Evolutionary conservation across 2,888 invertebrate genomes (phyloP).

Genomic region (Rosalia funebris): DNA sequence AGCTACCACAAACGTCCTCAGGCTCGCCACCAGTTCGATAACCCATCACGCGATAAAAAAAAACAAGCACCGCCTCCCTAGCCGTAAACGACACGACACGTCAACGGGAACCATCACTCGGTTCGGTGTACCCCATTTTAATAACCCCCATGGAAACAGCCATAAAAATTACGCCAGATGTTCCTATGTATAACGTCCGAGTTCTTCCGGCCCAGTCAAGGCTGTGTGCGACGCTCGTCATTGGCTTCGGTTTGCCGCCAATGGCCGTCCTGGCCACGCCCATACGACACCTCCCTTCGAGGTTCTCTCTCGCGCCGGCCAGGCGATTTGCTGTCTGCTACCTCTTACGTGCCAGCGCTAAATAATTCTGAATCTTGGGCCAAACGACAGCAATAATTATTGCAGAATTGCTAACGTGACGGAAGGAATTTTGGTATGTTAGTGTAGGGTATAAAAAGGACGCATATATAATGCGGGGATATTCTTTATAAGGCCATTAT

Average conservation of each 20-base stretch:
- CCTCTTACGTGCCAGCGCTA: neutral
- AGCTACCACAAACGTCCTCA: too few relatives aligned
- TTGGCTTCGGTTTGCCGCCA: constrained; percentile 37
- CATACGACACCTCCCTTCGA: constrained; percentile 26
- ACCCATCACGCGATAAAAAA: neutral
- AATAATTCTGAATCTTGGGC: constrained; percentile 12
- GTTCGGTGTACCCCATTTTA: constrained; percentile 37
- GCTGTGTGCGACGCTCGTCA: constrained; percentile 26
- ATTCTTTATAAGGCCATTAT: neutral
- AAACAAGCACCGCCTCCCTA: constrained; percentile 24
- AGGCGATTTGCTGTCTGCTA: neutral
- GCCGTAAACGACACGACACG: constrained; percentile 23
- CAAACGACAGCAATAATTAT: too few relatives aligned
- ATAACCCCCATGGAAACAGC: constrained; percentile 42
- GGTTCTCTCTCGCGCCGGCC: neutral
- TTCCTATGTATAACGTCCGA: constrained; percentile 37
- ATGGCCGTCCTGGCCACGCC: constrained; percentile 38
- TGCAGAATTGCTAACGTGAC: too few relatives aligned
- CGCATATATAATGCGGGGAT: neutral
- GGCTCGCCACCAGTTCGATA: too few relatives aligned
- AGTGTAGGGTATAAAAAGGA: too few relatives aligned
- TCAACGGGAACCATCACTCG: constrained; percentile 27
- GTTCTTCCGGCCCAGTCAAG: constrained; percentile 40
- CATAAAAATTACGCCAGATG: constrained; percentile 44
- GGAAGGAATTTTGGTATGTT: too few relatives aligned